Evolutionary conservation across 2,113 vertebrate genomes (phyloP).

Genomic region (Carollia perspicillata): DNA sequence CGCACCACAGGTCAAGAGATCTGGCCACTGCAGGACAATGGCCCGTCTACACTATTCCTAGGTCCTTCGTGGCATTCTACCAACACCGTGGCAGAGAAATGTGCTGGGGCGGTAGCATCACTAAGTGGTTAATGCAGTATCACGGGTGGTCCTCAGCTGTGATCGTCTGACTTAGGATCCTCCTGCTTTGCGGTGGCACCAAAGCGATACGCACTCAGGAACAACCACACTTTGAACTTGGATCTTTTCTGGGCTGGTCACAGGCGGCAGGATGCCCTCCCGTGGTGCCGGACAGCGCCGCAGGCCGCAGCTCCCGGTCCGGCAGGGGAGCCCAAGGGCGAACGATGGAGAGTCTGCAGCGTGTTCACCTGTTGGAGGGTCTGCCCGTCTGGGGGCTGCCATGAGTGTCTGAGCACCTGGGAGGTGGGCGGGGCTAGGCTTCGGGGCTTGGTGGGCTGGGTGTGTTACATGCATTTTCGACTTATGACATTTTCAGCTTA

Average conservation of each 20-base stretch:
- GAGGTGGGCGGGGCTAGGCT: neutral
- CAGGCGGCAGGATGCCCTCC: neutral
- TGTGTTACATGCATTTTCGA: neutral
- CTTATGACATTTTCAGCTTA: neutral
- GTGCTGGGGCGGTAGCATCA: too few species aligned
- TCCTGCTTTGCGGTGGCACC: neutral
- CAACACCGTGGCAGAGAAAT: neutral
- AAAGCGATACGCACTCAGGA: neutral
- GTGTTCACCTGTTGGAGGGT: neutral
- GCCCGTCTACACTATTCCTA: rapidly evolving
- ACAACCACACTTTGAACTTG: neutral
- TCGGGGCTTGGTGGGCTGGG: neutral
- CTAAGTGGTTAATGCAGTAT: neutral
- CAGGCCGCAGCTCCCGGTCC: neutral
- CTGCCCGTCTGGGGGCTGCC: neutral
- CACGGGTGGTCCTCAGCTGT: neutral
- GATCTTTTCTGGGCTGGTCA: neutral
- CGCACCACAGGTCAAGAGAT: neutral
- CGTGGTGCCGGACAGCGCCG: neutral
- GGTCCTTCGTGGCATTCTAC: neutral
- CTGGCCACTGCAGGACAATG: neutral
- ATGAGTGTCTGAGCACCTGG: neutral
- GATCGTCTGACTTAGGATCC: neutral
- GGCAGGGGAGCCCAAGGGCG: neutral
- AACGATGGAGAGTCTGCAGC: too few species aligned